Evolutionary conservation across 2,888 invertebrate species (phyloP), one percentile per base, ranked within the genome.

Genomic region (Trichogramma evanescens): DNA sequence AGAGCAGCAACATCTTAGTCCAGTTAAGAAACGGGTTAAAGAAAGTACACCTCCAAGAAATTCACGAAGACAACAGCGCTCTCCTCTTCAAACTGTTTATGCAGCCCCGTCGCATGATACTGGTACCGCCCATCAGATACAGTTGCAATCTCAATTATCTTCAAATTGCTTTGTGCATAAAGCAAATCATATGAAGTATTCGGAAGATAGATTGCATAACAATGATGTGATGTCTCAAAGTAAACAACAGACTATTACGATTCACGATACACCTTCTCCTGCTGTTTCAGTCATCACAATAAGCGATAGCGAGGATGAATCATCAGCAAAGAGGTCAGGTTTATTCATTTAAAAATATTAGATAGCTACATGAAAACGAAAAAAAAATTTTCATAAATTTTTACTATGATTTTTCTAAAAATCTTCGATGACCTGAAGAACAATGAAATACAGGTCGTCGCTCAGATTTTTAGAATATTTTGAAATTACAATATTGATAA

Each of bases 21-120:
- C 97, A 2, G 95, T 96, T 40, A 97, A 97, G 82, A 97, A 97
- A 78, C 86, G 96, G 13, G 95, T 96, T 50, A 96, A 96, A 78
- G 96, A 96, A 75, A 94, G 93, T 72, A 93, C 95, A 39, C 95
- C 95, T 39, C 95, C 92, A 2, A 79, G 78, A 66, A 79, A 78
- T 50, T 72, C 72, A 66, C 72, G 77, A 52, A 69, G 76, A 42
- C 76, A 74, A 10, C 74, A 54, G 9, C 58, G 51, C 13, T 42
- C 48, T 8, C 43, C 61, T 6, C 59, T 59, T 4, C 51, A 51
- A 2, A n/a, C 49, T 0, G 4, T 54, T 4, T 54, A 56, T 5
- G 26, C 9, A 5, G n/a, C 53, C 4, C 52, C 55, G 4, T 56
- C 55, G 50, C 48, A 13, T 52, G 50, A 1, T 54, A 53, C 6